Conservation (phyloP, 2,113 vertebrate genomes). For the Scatophagus argus region DNA sequence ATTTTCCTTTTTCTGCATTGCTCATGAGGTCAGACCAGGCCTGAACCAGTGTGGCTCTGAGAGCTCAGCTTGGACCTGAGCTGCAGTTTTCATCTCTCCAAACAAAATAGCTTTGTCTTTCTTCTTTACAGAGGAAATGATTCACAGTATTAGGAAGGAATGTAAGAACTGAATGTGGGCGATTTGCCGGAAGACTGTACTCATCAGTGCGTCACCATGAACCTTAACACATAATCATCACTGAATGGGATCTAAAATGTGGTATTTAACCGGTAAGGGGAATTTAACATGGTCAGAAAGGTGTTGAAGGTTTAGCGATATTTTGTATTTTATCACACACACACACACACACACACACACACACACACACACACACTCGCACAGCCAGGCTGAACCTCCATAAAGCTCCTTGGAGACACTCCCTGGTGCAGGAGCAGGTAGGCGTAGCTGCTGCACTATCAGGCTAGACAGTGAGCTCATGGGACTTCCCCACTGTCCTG, state of each 20-base stretch:
- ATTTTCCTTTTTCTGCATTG: neutral
- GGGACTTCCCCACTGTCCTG: conserved; percentile 71
- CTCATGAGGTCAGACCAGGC: conserved; percentile 2
- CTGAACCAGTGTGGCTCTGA: neutral
- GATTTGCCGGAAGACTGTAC: conserved; percentile 38
- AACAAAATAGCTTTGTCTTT: conserved; percentile 39
- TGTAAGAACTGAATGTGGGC: conserved; percentile 27
- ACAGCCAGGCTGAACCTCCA: conserved; percentile 26
- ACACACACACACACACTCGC: conserved; percentile 30
- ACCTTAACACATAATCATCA: conserved; percentile 3
- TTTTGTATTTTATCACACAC: conserved; percentile 27
- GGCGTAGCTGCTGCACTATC: conserved; percentile 60
- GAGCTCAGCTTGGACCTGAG: conserved; percentile 5
- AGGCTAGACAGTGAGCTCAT: conserved; percentile 81
- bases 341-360: conserved; percentile 32
- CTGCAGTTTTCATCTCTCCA: conserved; percentile 38
- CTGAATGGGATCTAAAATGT: conserved; percentile 1
- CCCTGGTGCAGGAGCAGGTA: conserved; percentile 55
- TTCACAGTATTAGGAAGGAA: conserved; percentile 57
- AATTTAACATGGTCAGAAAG: neutral
- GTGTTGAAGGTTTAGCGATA: conserved; percentile 3
- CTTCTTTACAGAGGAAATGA: conserved; percentile 59
- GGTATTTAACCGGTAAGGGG: conserved; percentile 9
- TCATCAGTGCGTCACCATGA: conserved; percentile 43
- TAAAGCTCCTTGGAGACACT: conserved; percentile 44